A percentile compares a stretch with the other conserved stretches of the same genome.
Evolutionary conservation across 37 sponge, comb jelly and placozoan species (phyloP).

Genomic region (Tethya wilhelma): DNA sequence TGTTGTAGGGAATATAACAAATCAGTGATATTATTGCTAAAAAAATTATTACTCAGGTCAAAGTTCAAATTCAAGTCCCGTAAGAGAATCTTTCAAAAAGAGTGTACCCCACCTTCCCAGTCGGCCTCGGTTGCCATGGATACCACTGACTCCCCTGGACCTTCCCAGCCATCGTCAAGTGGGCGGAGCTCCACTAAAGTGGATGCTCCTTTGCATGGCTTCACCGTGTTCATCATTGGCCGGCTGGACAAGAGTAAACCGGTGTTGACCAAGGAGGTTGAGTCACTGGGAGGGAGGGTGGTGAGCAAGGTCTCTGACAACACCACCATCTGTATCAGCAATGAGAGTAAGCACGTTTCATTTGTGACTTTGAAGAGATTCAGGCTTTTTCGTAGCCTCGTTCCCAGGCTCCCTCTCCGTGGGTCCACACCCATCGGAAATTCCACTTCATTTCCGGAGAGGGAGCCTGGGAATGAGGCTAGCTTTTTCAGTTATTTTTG

Average conservation of each 20-base stretch:
- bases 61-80: constrained; percentile 55
- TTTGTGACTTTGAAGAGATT: too few species aligned
- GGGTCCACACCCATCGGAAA: too few species aligned
- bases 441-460: too few species aligned
- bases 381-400: too few species aligned
- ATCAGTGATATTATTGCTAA: not conserved
- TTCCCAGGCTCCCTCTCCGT: too few species aligned
- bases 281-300: constrained; percentile 69
- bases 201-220: constrained; percentile 62
- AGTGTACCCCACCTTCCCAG: constrained; percentile 9
- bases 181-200: not conserved
- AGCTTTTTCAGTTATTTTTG: too few species aligned
- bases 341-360: constrained; percentile 53
- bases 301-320: constrained; percentile 38
- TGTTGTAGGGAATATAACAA: too few species aligned
- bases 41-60: constrained; percentile 30
- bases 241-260: constrained; percentile 58
- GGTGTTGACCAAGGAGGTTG: constrained; percentile 40
- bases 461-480: too few species aligned
- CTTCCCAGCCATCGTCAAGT: not conserved
- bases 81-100: constrained; percentile 59
- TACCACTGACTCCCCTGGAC: constrained; percentile 30
- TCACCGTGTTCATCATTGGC: constrained; percentile 76
- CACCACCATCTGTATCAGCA: constrained; percentile 75
- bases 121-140: not conserved